Base-by-base conservation (phyloP, 2,888 invertebrate genomes). In the Pristionchus mayeri region DNA sequence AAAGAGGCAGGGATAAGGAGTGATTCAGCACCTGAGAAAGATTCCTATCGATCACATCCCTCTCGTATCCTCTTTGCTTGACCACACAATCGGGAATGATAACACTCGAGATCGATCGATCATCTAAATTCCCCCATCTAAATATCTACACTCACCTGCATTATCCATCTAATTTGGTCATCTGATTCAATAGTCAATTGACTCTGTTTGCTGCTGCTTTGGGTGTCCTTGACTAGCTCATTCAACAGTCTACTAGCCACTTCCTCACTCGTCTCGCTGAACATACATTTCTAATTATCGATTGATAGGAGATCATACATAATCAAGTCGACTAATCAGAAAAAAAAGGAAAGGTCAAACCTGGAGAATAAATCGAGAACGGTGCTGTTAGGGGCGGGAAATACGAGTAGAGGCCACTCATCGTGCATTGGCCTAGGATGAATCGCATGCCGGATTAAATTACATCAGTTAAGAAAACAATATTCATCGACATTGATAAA, bases 331-430 rank as follows among this genome's bases (percentile, higher is more conserved):
- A 44, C 24, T 71, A 37, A 27, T 67, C 85, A 67, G 48, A 44
- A 40, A 48, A 48, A 16, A 27, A 48, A 27, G 4, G 16, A 76
- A 76, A 76, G 44, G 76, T 76, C 76, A 76, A 71, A 91, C 91
- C 87, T 88, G 34, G 91, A 89, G 87, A 92, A 92, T 27, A 90
- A 86, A 63, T 90, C 89, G 78, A 92, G 88, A 86, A 92, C 90
- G 67, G 89, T 90, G 63, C 87, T 85, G 85, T 89, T 89, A 79
- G 90, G 86, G 76, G 88, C 90, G 63, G 91, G 87, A 84, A 92
- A 91, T 87, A 91, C 91, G 86, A 92, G 88, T 75, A 89, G 86
- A 84, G 92, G 91, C 92, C 92, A 92, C 87, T 91, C 89, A 71
- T 90, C 89, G 86, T 90, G 88, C 89, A 90, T 89, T 52, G 34